Base-by-base conservation (phyloP, 2,113 vertebrate species). In the Haemorhous mexicanus region DNA sequence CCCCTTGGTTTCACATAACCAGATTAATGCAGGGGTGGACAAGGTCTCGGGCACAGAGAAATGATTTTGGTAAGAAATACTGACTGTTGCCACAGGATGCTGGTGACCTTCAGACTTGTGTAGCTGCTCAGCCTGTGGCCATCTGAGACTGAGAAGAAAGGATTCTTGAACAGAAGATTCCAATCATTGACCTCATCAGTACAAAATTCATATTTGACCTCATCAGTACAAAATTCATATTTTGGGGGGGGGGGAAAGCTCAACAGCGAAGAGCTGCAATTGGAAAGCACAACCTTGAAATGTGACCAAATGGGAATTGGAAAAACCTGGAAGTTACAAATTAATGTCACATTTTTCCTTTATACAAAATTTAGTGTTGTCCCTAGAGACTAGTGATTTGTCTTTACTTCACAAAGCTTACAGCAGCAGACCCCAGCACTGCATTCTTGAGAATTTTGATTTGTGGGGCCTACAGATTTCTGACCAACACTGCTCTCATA, bases 281-380 rank as follows among this genome's bases (percentile, higher is more conserved):
- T 3, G 26, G 35, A 73, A 94, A 87, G 81, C 27, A 89, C 64
- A 82, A 15, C 70, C 74, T 82, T 94, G 81, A 94, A 89, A 62
- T 9, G 12, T 39, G 69, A 89, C 56, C 61, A 93, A 91, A 91
- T 20, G 81, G 58, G 89, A 97, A 94, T 41, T 95, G 75, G 91
- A 81, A 97, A 96, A 94, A 90, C 55, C 53, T 95, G 88, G 59
- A 95, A 93, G 61, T 90, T 89, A 80, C 1, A 7, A 92, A 89
- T 56, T 47, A 87, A 78, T 89, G 80, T 63, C 83, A 89, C 16
- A 78, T 81, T 89, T 88, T 94, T 52, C 24, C 86, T 69, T 61
- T 53, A 50, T 14, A 55, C 16, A 85, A 90, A 83, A 88, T 63
- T 49, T 41, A 69, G 23, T 62, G 41, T 35, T 74, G 37, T 79